Evolutionary conservation across 2,888 invertebrate genomes (phyloP).

Genomic region (Dusona sp.): DNA sequence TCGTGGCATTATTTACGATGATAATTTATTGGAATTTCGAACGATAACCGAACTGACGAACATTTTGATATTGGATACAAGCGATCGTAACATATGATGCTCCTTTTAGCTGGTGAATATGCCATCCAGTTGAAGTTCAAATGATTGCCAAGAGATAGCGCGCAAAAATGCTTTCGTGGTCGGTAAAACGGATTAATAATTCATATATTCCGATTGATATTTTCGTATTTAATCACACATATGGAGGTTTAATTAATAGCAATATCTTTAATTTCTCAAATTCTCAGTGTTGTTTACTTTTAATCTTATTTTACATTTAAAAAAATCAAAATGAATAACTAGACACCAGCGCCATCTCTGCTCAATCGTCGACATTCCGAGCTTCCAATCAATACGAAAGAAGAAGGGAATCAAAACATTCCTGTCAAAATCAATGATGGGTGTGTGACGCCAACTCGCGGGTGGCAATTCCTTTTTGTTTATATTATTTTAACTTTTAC

Average conservation of each 20-base stretch:
- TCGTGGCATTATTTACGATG: neutral
- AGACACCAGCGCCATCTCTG: constrained; percentile 11
- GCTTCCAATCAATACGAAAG: neutral
- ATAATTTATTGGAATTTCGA: neutral
- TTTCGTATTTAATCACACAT: neutral
- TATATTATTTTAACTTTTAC: constrained; percentile 52
- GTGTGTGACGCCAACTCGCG: constrained; percentile 55
- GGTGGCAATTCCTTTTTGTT: constrained; percentile 30
- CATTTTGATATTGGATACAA: neutral
- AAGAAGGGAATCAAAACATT: constrained; percentile 27
- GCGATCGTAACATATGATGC: neutral
- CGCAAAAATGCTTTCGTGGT: neutral
- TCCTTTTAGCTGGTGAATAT: neutral
- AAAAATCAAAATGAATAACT: neutral
- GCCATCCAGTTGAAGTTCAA: neutral
- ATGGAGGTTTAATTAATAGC: neutral
- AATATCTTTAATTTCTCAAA: neutral
- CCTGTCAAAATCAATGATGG: constrained; percentile 53
- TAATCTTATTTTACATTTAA: neutral
- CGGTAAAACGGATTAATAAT: neutral
- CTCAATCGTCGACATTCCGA: neutral
- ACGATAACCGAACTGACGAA: neutral
- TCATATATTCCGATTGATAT: neutral
- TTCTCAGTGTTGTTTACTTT: neutral
- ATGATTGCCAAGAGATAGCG: neutral